Base-by-base conservation (phyloP, 2,888 invertebrate genomes). In the Dolomedes plantarius region DNA sequence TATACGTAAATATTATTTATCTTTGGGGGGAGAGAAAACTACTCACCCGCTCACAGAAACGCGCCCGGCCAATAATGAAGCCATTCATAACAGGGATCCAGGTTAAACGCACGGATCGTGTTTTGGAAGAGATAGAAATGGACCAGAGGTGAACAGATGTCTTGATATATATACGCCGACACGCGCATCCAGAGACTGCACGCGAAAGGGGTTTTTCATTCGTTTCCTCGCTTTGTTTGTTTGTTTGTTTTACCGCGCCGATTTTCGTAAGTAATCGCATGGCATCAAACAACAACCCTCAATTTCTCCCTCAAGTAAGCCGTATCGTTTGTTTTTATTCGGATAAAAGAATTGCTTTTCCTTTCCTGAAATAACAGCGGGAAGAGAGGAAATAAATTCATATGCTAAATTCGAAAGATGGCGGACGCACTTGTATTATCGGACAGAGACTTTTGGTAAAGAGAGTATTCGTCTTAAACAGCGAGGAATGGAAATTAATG, bases 1-100 rank as follows among this genome's bases (percentile, higher is more conserved):
- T 69, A 41, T 7, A 36, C 41, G 41, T 28, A 23, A 69, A 69
- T 41, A 67, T 67, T 32, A 67, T 56, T 56, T 56, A 56, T 56
- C 56, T 56, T 11, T 5, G 23, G 56, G 23, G 16, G 16, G 16
- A 46, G 16, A 16, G 46, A 46, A 46, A 13, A 5, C 46, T 13
- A 46, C 46, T 11, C 13, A 16, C 5, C 16, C 46, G 9, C 46
- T 16, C 16, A 46, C n/a, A n/a, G 16, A 46, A 46, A 16, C 46
- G 46, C 46, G 16, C 7, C 9, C 16, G 46, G 0, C 19, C 11
- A 2, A 56, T 56, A 56, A 56, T 23, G 11, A 56, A 56, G 19
- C 23, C 56, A 56, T 56, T 56, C 56, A 56, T 23, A 56, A 23
- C 23, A 23, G 23, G 16, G 23, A 23, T 11, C 23, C 23, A 23